Evolutionary conservation across 2,888 invertebrate species (phyloP).

Genomic region (Ophion ellenae): DNA sequence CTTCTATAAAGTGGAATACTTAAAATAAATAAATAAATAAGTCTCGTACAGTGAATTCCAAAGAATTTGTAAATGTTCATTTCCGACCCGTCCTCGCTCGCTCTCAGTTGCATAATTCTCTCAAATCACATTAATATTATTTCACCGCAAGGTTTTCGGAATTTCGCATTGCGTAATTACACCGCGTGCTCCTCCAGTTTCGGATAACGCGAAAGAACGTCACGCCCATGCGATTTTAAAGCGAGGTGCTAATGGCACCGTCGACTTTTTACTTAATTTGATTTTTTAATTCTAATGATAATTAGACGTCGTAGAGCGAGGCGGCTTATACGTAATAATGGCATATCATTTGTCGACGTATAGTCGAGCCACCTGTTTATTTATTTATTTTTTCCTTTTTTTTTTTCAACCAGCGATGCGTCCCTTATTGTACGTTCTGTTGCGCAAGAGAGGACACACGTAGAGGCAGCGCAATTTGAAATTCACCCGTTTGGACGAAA

Average conservation of each 20-base stretch:
- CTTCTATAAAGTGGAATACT: not conserved
- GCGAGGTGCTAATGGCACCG: constrained; percentile 39
- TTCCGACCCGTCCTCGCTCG: not conserved
- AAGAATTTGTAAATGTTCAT: not conserved
- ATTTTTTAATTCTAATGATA: constrained; percentile 27
- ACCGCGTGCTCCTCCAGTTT: not conserved
- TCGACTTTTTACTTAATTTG: constrained; percentile 34
- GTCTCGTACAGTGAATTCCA: not conserved
- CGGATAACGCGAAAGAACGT: constrained; percentile 17
- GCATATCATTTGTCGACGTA: constrained; percentile 7
- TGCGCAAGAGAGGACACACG: constrained; percentile 22
- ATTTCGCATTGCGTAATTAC: constrained; percentile 17
- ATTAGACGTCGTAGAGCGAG: constrained; percentile 32
- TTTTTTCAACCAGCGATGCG: constrained; percentile 27
- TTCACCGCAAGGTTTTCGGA: constrained; percentile 33
- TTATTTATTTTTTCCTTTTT: not conserved
- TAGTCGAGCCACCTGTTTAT: not conserved
- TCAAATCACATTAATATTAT: not conserved
- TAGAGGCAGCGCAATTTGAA: constrained; percentile 19
- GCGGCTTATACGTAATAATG: constrained; percentile 10
- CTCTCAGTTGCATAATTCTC: not conserved
- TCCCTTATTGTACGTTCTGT: not conserved
- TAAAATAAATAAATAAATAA: not conserved
- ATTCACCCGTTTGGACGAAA: constrained; percentile 14
- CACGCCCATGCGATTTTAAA: constrained; percentile 9